Base-by-base conservation (phyloP, 2,888 invertebrate genomes). In the Lypha dubia region DNA sequence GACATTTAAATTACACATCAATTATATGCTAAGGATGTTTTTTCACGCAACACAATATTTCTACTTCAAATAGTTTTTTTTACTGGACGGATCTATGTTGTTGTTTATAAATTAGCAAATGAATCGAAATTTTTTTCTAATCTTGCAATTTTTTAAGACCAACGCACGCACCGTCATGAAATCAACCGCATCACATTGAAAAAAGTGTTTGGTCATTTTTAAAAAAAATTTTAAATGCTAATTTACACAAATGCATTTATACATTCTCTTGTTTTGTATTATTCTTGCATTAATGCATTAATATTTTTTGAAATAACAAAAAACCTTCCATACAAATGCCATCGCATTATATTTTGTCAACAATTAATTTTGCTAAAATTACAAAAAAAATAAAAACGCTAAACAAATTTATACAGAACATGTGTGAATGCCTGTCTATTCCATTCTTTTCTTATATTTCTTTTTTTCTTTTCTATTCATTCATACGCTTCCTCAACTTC, bases 261-360 rank as follows among this genome's bases (percentile, higher is more conserved):
- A 44, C 1, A 41, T 41, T 24, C 44, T 71, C 44, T 71, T 32
- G 0, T 38, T 46, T 41, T 41, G 58, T 44, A 53, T 44, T 56
- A 56, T 75, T 63, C 9, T 32, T 56, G n/a, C 22, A 44, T 20
- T 22, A 44, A 56, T 67, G 56, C n/a, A 46, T 49, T 44, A 5
- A 24, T 62, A 44, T 49, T 79, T 49, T 20, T 22, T 6, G 1
- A 44, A 63, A 46, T 53, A 51, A 67, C 44, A 8, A 58, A 76
- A 38, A 24, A n/a, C n/a, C 17, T 15, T 56, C 7, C 17, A 41
- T 17, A 56, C 46, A 38, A 70, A 62, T 70, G 62, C 22, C 53
- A 70, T n/a, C n/a, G 53, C 81, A 75, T 81, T 56, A 35, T 24
- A 62, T 75, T 53, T 70, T 75, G 75, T 70, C 81, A 81, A 75